These are phyloP conservation scores for Passerculus sandwichensis DNA, from an alignment of 2,797 vertebrate species.

Conservation along the genomic window DNA sequence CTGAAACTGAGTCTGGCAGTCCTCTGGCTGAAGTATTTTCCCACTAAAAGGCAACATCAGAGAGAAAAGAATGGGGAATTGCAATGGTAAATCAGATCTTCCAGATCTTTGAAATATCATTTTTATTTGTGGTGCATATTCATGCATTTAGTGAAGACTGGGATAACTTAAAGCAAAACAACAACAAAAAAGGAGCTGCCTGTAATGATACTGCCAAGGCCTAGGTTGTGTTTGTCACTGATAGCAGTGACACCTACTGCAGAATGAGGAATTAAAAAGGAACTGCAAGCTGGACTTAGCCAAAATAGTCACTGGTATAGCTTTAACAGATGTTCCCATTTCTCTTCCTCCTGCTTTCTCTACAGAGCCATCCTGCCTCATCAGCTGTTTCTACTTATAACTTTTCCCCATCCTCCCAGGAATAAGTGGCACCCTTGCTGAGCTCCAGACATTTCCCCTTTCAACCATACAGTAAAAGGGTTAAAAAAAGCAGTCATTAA, in stretches of 20 bases:
- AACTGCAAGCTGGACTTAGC: not conserved
- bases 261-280: not conserved
- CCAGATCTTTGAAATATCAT: not conserved
- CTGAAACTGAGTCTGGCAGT: not conserved
- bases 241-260: not conserved
- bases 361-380: not conserved
- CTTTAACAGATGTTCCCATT: slow-evolving; percentile 50
- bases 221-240: not conserved
- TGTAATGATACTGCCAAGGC: not conserved
- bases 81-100: not conserved
- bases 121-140: not conserved
- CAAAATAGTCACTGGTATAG: not conserved
- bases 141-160: not conserved
- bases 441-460: slow-evolving; percentile 5
- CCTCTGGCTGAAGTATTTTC: not conserved
- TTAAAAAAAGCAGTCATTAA: not conserved
- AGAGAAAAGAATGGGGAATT: not conserved
- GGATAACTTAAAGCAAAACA: not conserved
- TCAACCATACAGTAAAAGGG: not conserved
- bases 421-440: not conserved
- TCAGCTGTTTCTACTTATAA: slow-evolving; percentile 64
- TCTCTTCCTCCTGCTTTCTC: slow-evolving; percentile 50
- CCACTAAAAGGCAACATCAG: not conserved
- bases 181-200: not conserved
- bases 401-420: slow-evolving; percentile 18